phyloP scores from a whole-genome alignment of 1,140 invertebrate species.

The Maconellicoccus hirsutus region DNA sequence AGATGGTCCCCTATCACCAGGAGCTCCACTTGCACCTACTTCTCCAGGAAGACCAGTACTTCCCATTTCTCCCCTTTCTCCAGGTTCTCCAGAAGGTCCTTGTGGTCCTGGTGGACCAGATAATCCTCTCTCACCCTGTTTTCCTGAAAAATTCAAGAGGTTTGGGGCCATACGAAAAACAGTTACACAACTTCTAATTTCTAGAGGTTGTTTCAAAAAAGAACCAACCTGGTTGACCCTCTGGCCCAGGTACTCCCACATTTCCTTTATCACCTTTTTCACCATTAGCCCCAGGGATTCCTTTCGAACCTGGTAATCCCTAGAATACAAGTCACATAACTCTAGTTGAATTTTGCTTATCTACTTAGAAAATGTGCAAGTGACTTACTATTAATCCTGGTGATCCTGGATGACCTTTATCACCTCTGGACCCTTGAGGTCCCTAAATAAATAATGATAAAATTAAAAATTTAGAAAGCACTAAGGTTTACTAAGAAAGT shows the following conservation, averaged over 20 bases:
- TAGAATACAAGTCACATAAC: neutral
- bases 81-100: slow-evolving; percentile 25
- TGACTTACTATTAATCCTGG: slow-evolving; percentile 50
- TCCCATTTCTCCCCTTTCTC: slow-evolving; percentile 25
- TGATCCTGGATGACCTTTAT: slow-evolving; percentile 59
- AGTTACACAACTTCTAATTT: too few species aligned
- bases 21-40: slow-evolving; percentile 29
- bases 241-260: neutral
- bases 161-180: too few species aligned
- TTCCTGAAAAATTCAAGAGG: too few species aligned
- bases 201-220: too few species aligned
- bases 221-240: neutral
- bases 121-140: slow-evolving; percentile 24
- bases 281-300: slow-evolving; percentile 40
- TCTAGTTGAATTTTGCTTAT: neutral
- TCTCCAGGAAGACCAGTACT: slow-evolving; percentile 24
- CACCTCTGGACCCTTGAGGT: slow-evolving; percentile 50
- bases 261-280: slow-evolving; percentile 21
- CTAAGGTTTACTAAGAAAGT: too few species aligned
- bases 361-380: too few species aligned
- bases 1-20: slow-evolving; percentile 50
- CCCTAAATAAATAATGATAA: slow-evolving; percentile 46
- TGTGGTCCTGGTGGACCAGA: slow-evolving; percentile 24
- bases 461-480: too few species aligned
- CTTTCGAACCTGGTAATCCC: slow-evolving; percentile 35